Percentiles rank a stretch among this genome's conserved stretches.
These are phyloP conservation scores for Ochotona princeps DNA, from an alignment of 2,113 vertebrate species.

Conservation along the genomic window DNA sequence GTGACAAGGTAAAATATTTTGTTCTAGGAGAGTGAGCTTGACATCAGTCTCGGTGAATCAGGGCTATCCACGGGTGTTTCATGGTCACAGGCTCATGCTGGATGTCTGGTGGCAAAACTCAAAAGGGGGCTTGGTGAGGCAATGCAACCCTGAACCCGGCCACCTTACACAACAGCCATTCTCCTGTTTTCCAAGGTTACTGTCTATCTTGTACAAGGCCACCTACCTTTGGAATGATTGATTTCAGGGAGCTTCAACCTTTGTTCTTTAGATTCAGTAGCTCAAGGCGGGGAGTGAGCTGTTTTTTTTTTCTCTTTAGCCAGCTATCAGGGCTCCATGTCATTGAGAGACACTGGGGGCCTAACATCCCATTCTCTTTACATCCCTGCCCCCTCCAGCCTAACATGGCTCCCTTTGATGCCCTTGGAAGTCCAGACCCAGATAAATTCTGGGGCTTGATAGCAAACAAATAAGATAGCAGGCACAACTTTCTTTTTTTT, in stretches of 20 bases:
- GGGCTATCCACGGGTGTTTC: neutral
- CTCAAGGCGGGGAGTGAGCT: constrained; percentile 65
- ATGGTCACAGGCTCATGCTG: neutral
- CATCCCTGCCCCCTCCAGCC: neutral
- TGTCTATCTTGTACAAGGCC: constrained; percentile 79
- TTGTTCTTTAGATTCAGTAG: constrained; percentile 80
- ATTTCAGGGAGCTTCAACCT: constrained; percentile 83
- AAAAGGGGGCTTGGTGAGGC: neutral
- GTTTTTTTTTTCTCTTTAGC: constrained; percentile 60
- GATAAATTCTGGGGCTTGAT: constrained; percentile 34
- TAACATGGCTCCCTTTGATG: constrained; percentile 30
- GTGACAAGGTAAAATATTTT: constrained; percentile 62
- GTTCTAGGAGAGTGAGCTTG: neutral
- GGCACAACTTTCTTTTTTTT: neutral
- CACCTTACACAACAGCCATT: constrained; percentile 74
- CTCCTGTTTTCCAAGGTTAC: constrained; percentile 80
- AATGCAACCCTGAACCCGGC: constrained; percentile 46
- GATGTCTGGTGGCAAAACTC: neutral
- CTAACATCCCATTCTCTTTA: neutral
- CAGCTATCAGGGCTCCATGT: neutral
- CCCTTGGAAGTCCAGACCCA: constrained; percentile 3
- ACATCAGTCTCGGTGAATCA: neutral
- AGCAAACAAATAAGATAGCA: constrained; percentile 61
- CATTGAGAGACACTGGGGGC: constrained; percentile 14
- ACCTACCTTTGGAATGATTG: constrained; percentile 83